Conservation (phyloP, 2,797 vertebrate genomes). For the Agapornis canus region DNA sequence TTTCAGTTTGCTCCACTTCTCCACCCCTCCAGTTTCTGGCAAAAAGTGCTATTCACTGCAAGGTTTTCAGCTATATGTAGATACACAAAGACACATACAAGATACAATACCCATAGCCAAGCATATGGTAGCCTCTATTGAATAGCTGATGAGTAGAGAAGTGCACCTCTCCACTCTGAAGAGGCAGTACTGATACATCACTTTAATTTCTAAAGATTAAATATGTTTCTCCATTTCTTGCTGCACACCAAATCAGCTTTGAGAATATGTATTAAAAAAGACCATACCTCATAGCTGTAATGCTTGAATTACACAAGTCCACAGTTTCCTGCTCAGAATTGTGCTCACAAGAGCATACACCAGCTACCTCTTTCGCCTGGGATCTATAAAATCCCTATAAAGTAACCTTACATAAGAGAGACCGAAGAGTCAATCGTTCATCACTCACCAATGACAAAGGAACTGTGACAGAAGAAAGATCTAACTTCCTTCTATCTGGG, state of each 20-base stretch:
- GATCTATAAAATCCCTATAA: background rate
- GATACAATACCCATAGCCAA: background rate
- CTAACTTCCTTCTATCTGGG: background rate
- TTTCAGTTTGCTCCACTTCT: background rate
- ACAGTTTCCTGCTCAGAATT: background rate
- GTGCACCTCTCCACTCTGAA: background rate
- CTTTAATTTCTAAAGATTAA: background rate
- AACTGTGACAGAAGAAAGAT: background rate
- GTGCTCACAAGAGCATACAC: background rate
- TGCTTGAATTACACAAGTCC: background rate
- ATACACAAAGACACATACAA: background rate
- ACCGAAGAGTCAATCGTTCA: background rate
- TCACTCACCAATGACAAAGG: background rate
- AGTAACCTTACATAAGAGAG: background rate
- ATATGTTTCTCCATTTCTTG: fast-evolving
- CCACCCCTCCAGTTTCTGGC: background rate
- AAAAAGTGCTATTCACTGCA: background rate
- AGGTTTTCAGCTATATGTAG: background rate
- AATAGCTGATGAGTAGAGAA: background rate
- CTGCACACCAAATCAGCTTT: background rate
- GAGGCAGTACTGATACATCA: background rate
- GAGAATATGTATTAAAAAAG: background rate
- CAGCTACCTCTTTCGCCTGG: background rate
- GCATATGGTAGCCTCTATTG: background rate
- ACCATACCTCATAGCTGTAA: background rate